Evolutionary conservation across 2,888 invertebrate genomes (phyloP).

Genomic region (Epicampocera succincta): DNA sequence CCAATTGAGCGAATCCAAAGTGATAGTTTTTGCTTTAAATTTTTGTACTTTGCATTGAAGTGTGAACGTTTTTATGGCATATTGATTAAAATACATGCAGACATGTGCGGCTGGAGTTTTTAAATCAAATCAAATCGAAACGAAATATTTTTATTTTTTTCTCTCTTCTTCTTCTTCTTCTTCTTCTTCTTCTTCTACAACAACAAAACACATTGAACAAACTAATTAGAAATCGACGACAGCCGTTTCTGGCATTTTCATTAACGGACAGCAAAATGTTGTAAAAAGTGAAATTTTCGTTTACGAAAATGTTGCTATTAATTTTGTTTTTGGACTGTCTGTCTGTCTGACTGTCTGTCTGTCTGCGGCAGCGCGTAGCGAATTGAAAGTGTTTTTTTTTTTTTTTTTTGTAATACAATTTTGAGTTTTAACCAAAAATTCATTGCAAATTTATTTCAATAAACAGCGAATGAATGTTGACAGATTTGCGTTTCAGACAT

Average conservation of each 20-base stretch:
- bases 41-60: slow-evolving; percentile 17
- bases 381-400: slow-evolving; percentile 58
- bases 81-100: slow-evolving; percentile 56
- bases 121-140: neutral
- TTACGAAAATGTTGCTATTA: slow-evolving; percentile 4
- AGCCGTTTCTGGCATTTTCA: slow-evolving; percentile 58
- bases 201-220: neutral
- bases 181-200: slow-evolving; percentile 3
- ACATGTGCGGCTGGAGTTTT: slow-evolving; percentile 38
- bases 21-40: slow-evolving; percentile 22
- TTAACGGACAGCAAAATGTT: slow-evolving; percentile 55
- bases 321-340: slow-evolving; percentile 4
- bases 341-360: neutral
- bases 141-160: too few species aligned
- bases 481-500: slow-evolving; percentile 5
- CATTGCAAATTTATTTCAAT: slow-evolving; percentile 10
- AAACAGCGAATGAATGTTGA: slow-evolving; percentile 21
- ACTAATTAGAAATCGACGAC: slow-evolving; percentile 65
- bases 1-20: slow-evolving; percentile 29
- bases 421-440: slow-evolving; percentile 26
- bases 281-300: slow-evolving; percentile 57
- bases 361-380: too few species aligned
- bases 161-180: slow-evolving; percentile 9
- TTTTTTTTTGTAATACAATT: slow-evolving; percentile 2
- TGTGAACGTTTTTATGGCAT: slow-evolving; percentile 21